Evolutionary conservation across 23 tunicate species (phyloP).

Genomic region (Halocynthia aurantium): DNA sequence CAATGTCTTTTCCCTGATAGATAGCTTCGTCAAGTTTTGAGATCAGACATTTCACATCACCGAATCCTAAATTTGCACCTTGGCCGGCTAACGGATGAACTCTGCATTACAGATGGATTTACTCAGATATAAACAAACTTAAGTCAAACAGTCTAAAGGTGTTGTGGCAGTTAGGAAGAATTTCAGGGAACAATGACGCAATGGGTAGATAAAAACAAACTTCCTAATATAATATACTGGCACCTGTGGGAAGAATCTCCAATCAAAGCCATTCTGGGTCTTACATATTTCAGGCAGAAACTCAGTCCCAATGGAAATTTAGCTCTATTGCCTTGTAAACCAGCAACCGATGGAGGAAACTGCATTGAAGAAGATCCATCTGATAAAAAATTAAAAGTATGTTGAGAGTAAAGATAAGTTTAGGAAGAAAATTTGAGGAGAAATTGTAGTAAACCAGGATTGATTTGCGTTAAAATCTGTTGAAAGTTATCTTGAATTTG

Average conservation of each 20-base stretch:
- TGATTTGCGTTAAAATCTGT: no score
- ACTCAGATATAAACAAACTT: neutral
- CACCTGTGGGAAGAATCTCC: constrained; percentile 92
- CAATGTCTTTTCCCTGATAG: constrained; percentile 68
- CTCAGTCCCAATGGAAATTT: constrained; percentile 66
- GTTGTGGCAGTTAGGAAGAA: no score
- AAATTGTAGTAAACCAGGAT: no score
- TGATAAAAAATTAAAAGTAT: constrained; percentile 1
- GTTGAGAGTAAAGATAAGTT: neutral
- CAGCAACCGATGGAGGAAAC: constrained; percentile 55
- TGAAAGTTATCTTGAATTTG: no score
- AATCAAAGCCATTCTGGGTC: constrained; percentile 64
- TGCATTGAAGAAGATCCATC: constrained; percentile 22
- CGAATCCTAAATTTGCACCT: constrained; percentile 75
- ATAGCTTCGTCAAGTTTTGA: constrained; percentile 36
- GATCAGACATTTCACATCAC: constrained; percentile 55
- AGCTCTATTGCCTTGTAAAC: constrained; percentile 12
- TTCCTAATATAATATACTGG: neutral
- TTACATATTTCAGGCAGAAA: constrained; percentile 55
- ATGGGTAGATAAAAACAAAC: neutral
- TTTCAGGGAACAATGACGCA: neutral
- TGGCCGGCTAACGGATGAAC: constrained; percentile 92
- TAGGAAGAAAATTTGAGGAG: neutral
- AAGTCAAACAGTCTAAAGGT: no score
- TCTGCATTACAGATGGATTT: constrained; percentile 35